Evolutionary conservation across 2,113 vertebrate species (phyloP), one percentile per base, ranked within the genome.

Genomic region (Cheirogaleus medius): DNA sequence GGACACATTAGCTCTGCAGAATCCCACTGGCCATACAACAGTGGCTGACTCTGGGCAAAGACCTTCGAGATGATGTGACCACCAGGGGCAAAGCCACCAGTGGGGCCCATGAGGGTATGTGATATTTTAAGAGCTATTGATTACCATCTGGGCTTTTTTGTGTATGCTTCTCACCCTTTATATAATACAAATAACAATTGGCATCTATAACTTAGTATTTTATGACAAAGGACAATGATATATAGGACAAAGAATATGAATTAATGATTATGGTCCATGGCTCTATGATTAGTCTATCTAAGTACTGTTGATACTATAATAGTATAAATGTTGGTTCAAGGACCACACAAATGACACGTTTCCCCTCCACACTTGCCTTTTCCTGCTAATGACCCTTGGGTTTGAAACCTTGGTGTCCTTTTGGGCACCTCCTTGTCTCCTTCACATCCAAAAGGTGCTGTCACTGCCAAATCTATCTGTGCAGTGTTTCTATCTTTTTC

Each of bases 381-480:
- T 64, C 21, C 44, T 60, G 56, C 5, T 25, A 44, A 37, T 20
- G 66, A 68, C 66, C 15, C 21, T 37, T 13, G 3, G 34, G 11
- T 80, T 34, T 29, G 32, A 73, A 88, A 20, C 21, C 21, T 66
- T 5, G 52, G n/a, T 56, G 34, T 77, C 54, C n/a, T 42, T 58
- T 68, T 3, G 7, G 25, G 32, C 34, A 87, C 39, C 20, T 89
- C 11, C 56, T 63, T 71, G 25, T 77, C 1, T 13, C 1, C 47
- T 25, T 47, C 42, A 27, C 39, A 42, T 52, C n/a, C 27, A 8
- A 34, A 27, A 49, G 29, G 54, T 32, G 25, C 39, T 6, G 7
- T n/a, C 58, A 0, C 4, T 29, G 37, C 47, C 11, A 42, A 73
- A 0, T 49, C 12, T n/a, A 4, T 8, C 13, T 3, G 4, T 0